Conservation (phyloP, 2,113 vertebrate genomes). For the Sylvietta virens region DNA sequence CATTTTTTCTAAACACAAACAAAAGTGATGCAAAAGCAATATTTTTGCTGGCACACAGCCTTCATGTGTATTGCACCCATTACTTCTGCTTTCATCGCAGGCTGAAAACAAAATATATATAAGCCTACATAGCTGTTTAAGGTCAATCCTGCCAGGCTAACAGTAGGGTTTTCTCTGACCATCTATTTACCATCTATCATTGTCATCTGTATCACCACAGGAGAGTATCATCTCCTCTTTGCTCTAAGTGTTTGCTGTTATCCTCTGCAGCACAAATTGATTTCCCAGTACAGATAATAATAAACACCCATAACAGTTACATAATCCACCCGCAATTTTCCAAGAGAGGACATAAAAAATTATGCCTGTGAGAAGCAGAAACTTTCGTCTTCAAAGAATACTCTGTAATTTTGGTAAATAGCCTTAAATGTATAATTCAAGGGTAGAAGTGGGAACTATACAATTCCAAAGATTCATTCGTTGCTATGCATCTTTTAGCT, state of each 20-base stretch:
- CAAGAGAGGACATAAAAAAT: background rate
- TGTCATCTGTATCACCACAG: background rate
- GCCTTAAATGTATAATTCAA: background rate
- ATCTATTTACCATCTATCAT: background rate
- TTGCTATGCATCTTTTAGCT: background rate
- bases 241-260: background rate
- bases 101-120: background rate
- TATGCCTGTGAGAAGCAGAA: background rate
- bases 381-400: background rate
- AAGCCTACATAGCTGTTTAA: background rate
- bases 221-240: background rate
- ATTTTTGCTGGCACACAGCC: background rate
- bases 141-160: background rate
- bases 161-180: background rate
- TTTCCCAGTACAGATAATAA: background rate
- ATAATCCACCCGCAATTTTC: background rate
- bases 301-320: background rate
- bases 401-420: background rate
- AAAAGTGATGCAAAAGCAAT: background rate
- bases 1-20: conserved; percentile 23
- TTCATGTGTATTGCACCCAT: background rate
- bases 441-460: background rate
- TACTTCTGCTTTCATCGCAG: background rate
- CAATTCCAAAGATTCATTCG: background rate
- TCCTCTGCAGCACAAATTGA: background rate